Evolutionary conservation across 1,140 invertebrate genomes (phyloP).

Genomic region (Archivesica marissinica): DNA sequence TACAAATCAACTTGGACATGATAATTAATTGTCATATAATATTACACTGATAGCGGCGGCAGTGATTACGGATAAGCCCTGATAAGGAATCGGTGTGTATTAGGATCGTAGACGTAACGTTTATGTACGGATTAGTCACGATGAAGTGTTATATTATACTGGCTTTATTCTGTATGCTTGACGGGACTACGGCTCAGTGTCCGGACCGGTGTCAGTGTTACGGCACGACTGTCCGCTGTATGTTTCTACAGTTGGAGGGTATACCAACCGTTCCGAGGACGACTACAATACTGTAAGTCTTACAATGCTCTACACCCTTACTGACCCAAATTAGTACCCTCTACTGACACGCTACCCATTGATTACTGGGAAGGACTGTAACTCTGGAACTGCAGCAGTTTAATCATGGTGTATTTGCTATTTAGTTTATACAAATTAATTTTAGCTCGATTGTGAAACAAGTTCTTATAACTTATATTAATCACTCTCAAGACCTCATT

Average conservation of each 20-base stretch:
- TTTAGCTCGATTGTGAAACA: no score
- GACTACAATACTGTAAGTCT: conserved; percentile 91
- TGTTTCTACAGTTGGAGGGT: conserved; percentile 88
- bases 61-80: neutral
- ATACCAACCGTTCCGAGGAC: conserved; percentile 88
- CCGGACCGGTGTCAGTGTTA: conserved; percentile 90
- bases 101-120: neutral
- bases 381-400: no score
- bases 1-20: no score
- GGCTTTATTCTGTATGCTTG: neutral
- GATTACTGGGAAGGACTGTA: no score
- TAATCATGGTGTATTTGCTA: no score
- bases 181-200: conserved; percentile 83
- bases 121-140: conserved; percentile 7
- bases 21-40: no score
- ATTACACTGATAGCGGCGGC: neutral
- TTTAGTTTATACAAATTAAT: no score
- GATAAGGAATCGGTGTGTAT: neutral
- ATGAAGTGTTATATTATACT: conserved; percentile 6
- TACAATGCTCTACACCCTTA: neutral
- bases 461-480: no score
- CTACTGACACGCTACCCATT: no score
- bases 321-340: neutral
- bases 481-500: no score
- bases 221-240: conserved; percentile 89